Evolutionary conservation across 92 coral and sea anemone species (phyloP).

Genomic region (Actinostola sp.): DNA sequence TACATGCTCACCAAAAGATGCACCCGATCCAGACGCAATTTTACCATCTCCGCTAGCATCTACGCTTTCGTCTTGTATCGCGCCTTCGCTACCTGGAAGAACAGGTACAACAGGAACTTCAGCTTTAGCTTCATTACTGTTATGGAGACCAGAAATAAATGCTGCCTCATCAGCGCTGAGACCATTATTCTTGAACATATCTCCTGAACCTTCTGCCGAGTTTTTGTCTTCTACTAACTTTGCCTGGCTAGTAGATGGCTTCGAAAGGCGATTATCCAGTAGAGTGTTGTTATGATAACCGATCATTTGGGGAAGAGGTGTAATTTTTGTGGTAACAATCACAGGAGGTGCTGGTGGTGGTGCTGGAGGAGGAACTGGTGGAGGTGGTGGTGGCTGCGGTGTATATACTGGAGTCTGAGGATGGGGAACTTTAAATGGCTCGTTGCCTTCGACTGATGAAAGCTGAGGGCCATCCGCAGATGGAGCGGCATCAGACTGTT

Average conservation of each 20-base stretch:
- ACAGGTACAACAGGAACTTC: slow-evolving; percentile 23
- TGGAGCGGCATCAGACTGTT: slow-evolving; percentile 18
- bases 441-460: slow-evolving; percentile 23
- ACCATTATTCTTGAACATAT: slow-evolving; percentile 27
- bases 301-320: slow-evolving; percentile 28
- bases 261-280: slow-evolving; percentile 11
- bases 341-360: slow-evolving; percentile 51
- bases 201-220: slow-evolving; percentile 26
- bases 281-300: slow-evolving; percentile 8
- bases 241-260: neutral
- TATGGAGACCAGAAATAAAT: slow-evolving; percentile 84
- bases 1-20: slow-evolving; percentile 25
- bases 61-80: slow-evolving; percentile 57
- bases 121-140: slow-evolving; percentile 59
- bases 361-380: slow-evolving; percentile 31
- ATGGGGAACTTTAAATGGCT: slow-evolving; percentile 27
- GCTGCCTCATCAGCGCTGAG: slow-evolving; percentile 91
- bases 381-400: slow-evolving; percentile 31
- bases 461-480: slow-evolving; percentile 12
- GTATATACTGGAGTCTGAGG: slow-evolving; percentile 14
- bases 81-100: slow-evolving; percentile 92
- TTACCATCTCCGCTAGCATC: slow-evolving; percentile 55
- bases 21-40: slow-evolving; percentile 63
- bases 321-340: slow-evolving; percentile 24
- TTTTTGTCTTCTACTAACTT: neutral